Percentiles rank a stretch among this genome's conserved stretches.
Conservation (phyloP, 2,888 invertebrate genomes). For the Drosophila merina region DNA sequence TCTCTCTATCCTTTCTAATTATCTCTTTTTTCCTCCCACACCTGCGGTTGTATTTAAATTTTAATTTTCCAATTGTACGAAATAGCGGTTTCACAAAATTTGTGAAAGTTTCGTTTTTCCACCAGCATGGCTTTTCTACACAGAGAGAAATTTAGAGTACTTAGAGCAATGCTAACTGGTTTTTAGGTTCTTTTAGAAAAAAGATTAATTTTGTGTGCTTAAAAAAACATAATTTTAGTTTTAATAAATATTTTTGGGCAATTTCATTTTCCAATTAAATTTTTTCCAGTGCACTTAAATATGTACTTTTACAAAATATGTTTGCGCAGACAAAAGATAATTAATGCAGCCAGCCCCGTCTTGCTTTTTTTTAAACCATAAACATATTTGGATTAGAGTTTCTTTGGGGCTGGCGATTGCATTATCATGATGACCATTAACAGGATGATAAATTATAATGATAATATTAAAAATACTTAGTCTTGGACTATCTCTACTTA, state of each 20-base stretch:
- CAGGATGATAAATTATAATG: background rate
- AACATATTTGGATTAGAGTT: constrained; percentile 20
- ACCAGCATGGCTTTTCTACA: constrained; percentile 18
- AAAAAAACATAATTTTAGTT: no score
- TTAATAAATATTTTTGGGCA: no score
- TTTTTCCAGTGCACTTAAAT: no score
- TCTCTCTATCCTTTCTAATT: background rate
- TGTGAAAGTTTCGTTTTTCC: constrained; percentile 68
- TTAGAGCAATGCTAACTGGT: no score
- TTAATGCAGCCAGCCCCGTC: constrained; percentile 15
- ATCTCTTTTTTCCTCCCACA: constrained; percentile 4
- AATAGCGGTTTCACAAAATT: constrained; percentile 54
- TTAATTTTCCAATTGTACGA: constrained; percentile 57
- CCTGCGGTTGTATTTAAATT: constrained; percentile 52
- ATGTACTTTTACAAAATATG: no score
- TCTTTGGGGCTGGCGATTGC: constrained; percentile 12
- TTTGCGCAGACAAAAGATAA: constrained; percentile 12
- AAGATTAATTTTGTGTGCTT: no score
- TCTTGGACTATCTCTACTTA: background rate
- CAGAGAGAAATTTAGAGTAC: constrained; percentile 2
- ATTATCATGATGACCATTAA: constrained; percentile 17
- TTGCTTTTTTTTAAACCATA: constrained; percentile 8
- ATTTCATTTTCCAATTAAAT: no score
- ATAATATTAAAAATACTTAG: constrained; percentile 3
- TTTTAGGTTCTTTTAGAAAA: no score